A percentile compares a stretch with the other conserved stretches of the same genome.
Conservation (phyloP, 64 coral and sea anemone species). For the Platygyra sinensis region DNA sequence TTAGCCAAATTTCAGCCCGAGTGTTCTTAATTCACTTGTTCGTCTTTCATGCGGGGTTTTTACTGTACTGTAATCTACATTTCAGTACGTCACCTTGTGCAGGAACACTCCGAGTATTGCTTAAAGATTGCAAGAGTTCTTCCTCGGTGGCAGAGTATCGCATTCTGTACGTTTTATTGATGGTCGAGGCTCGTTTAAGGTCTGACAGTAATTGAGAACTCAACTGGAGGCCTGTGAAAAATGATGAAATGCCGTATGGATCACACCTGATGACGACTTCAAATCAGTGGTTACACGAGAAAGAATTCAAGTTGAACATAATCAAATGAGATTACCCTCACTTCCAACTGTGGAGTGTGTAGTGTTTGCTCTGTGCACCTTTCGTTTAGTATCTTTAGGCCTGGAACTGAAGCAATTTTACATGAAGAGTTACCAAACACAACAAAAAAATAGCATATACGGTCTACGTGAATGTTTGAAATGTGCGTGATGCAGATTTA, state of each 20-base stretch:
- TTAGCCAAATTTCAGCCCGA: too few species aligned
- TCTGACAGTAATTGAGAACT: slow-evolving; percentile 65
- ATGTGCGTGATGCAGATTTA: too few species aligned
- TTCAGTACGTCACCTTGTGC: neutral
- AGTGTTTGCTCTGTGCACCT: slow-evolving; percentile 34
- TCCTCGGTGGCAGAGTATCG: slow-evolving; percentile 64
- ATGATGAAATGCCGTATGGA: too few species aligned
- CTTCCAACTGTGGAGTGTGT: slow-evolving; percentile 26
- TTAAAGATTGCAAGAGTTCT: slow-evolving; percentile 33
- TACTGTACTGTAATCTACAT: neutral
- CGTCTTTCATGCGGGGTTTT: too few species aligned
- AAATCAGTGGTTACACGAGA: neutral
- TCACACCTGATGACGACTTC: too few species aligned
- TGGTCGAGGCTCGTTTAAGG: slow-evolving; percentile 58
- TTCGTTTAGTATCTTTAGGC: slow-evolving; percentile 35
- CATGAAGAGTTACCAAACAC: neutral
- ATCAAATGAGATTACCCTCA: slow-evolving; percentile 19
- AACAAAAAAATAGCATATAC: neutral
- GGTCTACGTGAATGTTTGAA: too few species aligned
- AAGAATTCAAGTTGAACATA: neutral
- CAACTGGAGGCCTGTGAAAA: slow-evolving; percentile 39
- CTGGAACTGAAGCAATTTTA: slow-evolving; percentile 10
- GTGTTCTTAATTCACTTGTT: too few species aligned
- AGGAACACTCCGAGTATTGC: neutral
- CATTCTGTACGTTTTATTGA: slow-evolving; percentile 60